Evolutionary conservation across 2,888 invertebrate genomes (phyloP).

Genomic region (Thera britannica): DNA sequence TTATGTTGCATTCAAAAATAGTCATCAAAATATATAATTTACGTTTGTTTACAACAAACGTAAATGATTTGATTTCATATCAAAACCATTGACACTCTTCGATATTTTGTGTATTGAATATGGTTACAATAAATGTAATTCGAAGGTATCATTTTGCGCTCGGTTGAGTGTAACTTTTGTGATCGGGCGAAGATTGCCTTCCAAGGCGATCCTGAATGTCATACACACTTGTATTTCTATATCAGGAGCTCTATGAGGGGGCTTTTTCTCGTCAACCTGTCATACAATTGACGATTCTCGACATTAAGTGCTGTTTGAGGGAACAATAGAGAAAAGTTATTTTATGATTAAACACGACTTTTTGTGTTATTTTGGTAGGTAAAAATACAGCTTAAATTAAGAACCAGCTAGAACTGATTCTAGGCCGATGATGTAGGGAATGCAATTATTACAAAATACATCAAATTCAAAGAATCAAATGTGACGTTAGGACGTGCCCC

Average conservation of each 20-base stretch:
- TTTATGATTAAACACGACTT: neutral
- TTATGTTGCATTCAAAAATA: no score
- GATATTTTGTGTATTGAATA: no score
- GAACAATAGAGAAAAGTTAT: neutral
- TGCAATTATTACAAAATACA: no score
- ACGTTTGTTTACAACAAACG: no score
- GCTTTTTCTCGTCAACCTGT: slow-evolving; percentile 12
- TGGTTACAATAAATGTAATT: neutral
- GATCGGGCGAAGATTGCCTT: slow-evolving; percentile 2
- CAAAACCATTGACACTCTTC: no score
- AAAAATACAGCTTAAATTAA: no score
- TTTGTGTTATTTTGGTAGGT: neutral
- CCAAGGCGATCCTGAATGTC: slow-evolving; percentile 2
- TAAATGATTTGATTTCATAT: no score
- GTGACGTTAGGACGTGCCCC: no score
- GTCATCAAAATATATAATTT: no score
- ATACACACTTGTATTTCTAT: slow-evolving; percentile 1
- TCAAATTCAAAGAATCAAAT: no score
- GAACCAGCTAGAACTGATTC: no score
- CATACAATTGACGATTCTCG: slow-evolving; percentile 8
- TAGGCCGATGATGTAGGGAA: no score
- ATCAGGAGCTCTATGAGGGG: slow-evolving; percentile 5
- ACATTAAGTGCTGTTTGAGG: slow-evolving; percentile 1
- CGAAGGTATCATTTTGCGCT: slow-evolving; percentile 3
- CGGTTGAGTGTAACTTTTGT: slow-evolving; percentile 3